Evolutionary conservation across 2,113 vertebrate genomes (phyloP).

Genomic region (Amblyopsis rosae): DNA sequence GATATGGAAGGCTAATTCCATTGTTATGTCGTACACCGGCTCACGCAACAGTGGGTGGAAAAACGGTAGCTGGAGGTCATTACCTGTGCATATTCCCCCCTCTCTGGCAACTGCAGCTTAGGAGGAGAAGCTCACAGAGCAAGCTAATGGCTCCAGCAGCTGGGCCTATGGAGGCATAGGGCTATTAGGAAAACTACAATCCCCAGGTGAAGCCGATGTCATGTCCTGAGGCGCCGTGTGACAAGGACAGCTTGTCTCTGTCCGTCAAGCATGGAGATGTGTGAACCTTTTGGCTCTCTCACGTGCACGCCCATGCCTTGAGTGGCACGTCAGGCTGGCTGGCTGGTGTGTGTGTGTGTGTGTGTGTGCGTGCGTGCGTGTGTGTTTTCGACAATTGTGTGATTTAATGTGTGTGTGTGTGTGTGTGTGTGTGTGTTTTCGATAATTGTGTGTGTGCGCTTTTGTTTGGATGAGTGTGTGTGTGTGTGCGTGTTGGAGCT

Average conservation of each 20-base stretch:
- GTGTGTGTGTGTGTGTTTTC: conserved; percentile 44
- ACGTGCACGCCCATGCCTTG: conserved; percentile 62
- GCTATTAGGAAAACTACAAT: conserved; percentile 73
- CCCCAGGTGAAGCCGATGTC: conserved; percentile 66
- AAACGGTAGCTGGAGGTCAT: conserved; percentile 53
- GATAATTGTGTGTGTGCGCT: background rate
- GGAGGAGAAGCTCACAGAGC: conserved; percentile 50
- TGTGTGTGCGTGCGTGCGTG: conserved; percentile 3
- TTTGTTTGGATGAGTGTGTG: background rate
- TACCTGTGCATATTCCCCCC: conserved; percentile 56
- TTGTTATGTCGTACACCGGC: conserved; percentile 42
- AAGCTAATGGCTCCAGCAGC: conserved; percentile 60
- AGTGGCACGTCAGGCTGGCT: conserved; percentile 66
- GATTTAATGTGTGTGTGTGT: background rate
- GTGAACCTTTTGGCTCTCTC: conserved; percentile 64
- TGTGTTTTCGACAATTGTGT: conserved; percentile 2
- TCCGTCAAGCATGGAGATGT: conserved; percentile 56
- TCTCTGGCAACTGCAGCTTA: conserved; percentile 39
- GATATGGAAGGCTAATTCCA: conserved; percentile 53
- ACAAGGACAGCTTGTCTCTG: conserved; percentile 67
- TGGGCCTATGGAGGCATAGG: conserved; percentile 53
- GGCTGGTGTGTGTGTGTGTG: conserved; percentile 54
- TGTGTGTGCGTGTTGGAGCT: conserved; percentile 22
- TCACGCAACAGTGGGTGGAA: conserved; percentile 39
- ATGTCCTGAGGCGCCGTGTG: conserved; percentile 65